Conservation (phyloP, 2,113 vertebrate genomes). For the Canis aureus region DNA sequence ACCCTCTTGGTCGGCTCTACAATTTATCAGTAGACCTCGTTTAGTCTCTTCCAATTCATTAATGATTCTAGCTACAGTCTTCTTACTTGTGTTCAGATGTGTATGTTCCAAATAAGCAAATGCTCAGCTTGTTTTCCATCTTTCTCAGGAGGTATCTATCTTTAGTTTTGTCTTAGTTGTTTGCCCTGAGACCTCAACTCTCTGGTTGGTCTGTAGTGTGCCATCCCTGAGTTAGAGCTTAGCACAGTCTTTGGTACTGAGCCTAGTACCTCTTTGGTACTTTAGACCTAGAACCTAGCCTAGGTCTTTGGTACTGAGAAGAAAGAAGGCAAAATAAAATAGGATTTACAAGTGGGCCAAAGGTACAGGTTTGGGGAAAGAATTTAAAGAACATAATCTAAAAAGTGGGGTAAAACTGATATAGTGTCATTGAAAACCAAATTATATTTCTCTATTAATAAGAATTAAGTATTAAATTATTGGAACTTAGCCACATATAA, state of each 20-base stretch:
- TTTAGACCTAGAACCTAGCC: too few relatives aligned
- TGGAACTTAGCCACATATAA: background rate
- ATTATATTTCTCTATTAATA: background rate
- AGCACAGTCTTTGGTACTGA: background rate
- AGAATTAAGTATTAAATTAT: background rate
- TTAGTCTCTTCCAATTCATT: background rate
- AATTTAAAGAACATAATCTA: background rate
- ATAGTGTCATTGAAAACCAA: background rate
- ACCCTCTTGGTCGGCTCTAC: background rate
- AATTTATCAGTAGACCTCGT: background rate
- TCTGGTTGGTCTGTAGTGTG: background rate
- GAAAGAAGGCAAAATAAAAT: background rate
- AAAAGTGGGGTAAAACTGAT: background rate
- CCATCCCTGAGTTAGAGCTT: background rate
- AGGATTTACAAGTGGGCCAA: background rate
- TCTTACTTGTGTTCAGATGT: background rate
- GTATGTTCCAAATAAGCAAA: background rate
- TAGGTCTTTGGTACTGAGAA: background rate
- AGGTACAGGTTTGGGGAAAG: background rate
- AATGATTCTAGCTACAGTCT: background rate
- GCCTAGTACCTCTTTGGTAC: too few relatives aligned
- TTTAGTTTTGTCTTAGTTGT: background rate
- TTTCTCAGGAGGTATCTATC: background rate
- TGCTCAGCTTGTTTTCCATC: background rate
- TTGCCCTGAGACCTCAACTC: background rate